These are phyloP conservation scores for Neopipo cinnamomea DNA, from an alignment of 2,113 vertebrate genomes.

Conservation along the genomic window DNA sequence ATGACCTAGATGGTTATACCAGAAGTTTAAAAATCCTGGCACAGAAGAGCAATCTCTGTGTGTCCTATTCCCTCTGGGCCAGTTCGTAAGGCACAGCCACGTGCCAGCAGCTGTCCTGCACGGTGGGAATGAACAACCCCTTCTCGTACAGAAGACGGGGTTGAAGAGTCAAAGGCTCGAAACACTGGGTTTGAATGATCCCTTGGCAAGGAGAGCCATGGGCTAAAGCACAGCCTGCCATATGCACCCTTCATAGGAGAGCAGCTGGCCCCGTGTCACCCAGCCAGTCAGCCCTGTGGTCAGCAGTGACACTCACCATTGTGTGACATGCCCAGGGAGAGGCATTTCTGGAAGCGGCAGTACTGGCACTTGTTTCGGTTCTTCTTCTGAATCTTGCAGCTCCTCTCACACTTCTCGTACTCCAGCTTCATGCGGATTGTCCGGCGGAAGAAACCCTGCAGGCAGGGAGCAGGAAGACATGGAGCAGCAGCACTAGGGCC, in stretches of 20 bases:
- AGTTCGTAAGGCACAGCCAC: rapidly evolving
- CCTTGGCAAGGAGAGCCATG: not conserved
- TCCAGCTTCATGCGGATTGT: constrained; percentile 97
- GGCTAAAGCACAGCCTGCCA: not conserved
- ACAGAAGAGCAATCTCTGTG: not conserved
- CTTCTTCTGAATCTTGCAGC: constrained; percentile 97
- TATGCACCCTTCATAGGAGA: not conserved
- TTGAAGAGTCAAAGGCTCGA: not conserved
- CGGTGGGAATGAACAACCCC: not conserved
- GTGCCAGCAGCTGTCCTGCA: not conserved
- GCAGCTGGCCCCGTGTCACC: not conserved
- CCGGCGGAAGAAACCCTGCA: constrained; percentile 94
- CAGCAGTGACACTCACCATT: constrained; percentile 81
- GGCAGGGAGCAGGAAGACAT: not conserved
- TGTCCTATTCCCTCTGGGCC: not conserved
- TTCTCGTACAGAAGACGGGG: not conserved
- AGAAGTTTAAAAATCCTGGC: not conserved
- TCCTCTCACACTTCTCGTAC: constrained; percentile 91
- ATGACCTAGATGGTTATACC: not conserved
- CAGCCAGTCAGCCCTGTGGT: not conserved
- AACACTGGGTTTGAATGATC: not conserved
- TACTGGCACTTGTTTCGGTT: constrained; percentile 98
- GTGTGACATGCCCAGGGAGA: constrained; percentile 95
- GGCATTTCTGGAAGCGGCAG: constrained; percentile 98
- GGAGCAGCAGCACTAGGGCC: not conserved